Percentiles rank a stretch among this genome's conserved stretches.
Conservation (phyloP, 2,113 vertebrate species). For the Arothron firmamentum region DNA sequence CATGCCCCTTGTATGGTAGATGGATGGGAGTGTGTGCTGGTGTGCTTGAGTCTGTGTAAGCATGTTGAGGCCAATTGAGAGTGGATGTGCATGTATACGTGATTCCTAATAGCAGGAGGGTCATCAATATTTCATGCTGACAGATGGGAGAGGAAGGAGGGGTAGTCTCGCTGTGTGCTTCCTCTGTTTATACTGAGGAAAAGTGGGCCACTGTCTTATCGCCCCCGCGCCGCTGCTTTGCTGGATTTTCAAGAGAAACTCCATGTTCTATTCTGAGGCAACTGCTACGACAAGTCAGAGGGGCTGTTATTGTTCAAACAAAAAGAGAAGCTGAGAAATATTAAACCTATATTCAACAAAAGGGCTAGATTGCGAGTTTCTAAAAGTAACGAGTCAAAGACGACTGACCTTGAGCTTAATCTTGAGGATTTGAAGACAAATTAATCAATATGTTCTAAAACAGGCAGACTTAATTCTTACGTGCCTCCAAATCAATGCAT, state of each 20-base stretch:
- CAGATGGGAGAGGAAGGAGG: slow-evolving; percentile 63
- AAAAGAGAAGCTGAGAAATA: not conserved
- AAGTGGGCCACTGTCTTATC: slow-evolving; percentile 53
- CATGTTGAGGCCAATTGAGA: slow-evolving; percentile 24
- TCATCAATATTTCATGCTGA: slow-evolving; percentile 76
- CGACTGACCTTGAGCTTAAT: not conserved
- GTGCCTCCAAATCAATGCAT: too few species aligned
- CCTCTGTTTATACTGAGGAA: slow-evolving; percentile 27
- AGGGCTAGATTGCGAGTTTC: not conserved
- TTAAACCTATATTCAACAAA: not conserved
- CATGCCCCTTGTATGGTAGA: not conserved
- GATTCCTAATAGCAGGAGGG: slow-evolving; percentile 46
- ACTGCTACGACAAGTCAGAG: not conserved
- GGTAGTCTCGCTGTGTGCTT: not conserved
- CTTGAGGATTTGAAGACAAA: not conserved
- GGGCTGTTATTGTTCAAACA: not conserved
- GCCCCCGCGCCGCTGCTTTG: slow-evolving; percentile 22
- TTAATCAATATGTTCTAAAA: not conserved
- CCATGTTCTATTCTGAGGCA: slow-evolving; percentile 48
- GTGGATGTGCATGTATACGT: slow-evolving; percentile 7
- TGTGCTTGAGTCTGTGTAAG: slow-evolving; percentile 17
- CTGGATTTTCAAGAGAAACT: slow-evolving; percentile 47
- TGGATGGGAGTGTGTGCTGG: slow-evolving; percentile 10
- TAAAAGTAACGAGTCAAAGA: not conserved
- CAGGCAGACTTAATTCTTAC: not conserved